These are phyloP conservation scores for Stenchaetothrips biformis DNA, from an alignment of 2,888 invertebrate species.

Conservation along the genomic window DNA sequence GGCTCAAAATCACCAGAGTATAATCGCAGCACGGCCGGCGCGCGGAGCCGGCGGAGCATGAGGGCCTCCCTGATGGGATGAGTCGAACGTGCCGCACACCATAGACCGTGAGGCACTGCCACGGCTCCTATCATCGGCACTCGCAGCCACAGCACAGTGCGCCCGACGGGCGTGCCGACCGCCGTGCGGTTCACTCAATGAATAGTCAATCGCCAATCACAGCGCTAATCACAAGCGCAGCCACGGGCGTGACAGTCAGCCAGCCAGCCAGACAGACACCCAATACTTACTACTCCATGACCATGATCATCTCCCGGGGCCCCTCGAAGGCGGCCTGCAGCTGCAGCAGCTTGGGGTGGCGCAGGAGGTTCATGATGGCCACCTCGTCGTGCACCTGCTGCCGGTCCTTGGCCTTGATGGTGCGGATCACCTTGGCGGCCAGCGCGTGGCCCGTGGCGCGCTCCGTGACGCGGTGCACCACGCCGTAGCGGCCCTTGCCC, in stretches of 20 bases:
- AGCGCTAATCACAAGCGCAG: too few relatives aligned
- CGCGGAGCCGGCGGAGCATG: too few relatives aligned
- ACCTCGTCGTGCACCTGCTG: slow-evolving; percentile 78
- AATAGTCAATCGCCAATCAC: too few relatives aligned
- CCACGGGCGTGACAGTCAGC: too few relatives aligned
- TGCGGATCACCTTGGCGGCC: slow-evolving; percentile 80
- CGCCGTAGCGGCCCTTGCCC: slow-evolving; percentile 70
- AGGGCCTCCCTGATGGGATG: neutral
- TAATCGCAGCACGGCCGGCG: neutral
- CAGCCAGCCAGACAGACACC: neutral
- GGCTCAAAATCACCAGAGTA: neutral
- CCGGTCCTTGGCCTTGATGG: slow-evolving; percentile 65
- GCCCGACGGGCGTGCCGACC: too few relatives aligned
- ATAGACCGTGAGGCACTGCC: neutral
- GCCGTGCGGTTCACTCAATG: too few relatives aligned
- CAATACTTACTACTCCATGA: slow-evolving; percentile 83
- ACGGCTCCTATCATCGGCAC: neutral
- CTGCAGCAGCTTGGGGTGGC: slow-evolving; percentile 80
- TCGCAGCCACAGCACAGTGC: too few relatives aligned
- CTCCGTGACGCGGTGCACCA: slow-evolving; percentile 65
- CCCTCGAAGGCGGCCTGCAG: slow-evolving; percentile 76
- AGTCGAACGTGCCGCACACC: neutral
- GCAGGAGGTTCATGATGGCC: slow-evolving; percentile 75
- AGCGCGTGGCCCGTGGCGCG: slow-evolving; percentile 58
- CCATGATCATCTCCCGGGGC: slow-evolving; percentile 71